Base-by-base conservation (phyloP, 1,140 invertebrate species). In the Argopecten irradians region DNA sequence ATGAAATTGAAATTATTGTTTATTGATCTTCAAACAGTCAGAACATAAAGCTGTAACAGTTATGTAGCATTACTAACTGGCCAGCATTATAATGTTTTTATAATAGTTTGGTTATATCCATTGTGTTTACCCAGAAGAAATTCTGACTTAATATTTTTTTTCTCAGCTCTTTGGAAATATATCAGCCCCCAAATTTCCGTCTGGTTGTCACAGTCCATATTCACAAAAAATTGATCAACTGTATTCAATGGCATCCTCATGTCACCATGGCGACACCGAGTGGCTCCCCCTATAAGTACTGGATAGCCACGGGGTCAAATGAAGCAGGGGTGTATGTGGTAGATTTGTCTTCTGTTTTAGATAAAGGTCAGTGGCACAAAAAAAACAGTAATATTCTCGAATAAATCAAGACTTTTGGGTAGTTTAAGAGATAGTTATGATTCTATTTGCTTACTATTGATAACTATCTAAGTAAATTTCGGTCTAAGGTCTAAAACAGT, bases 231-330 rank as follows among this genome's bases (percentile, higher is more conserved):
- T 93, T 96, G 84, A 96, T 98, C 22, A 96, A 97, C 91, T 96
- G 96, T 85, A 93, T 97, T 0, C 95, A 94, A 1, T 98, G 97
- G 97, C 97, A 98, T 95, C 97, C 97, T 0, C 94, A 96, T 84
- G 96, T 96, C 89, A 97, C 96, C 0, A 95, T 96, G 28, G 96
- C 96, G 85, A 95, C 94, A 28, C 83, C 91, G 16, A 95, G 95
- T 43, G 93, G 95, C 55, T 97, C 97, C 1, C 94, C 95, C 0
- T 96, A 96, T 92, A 94, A 95, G 83, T 96, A 97, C 94, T 97
- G 97, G 93, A 94, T 98, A 39, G 97, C 97, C 2, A 96, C 97
- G 19, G 96, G 96, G 19, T 96, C 96, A 3, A 96, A 96, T 89
- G 96, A 96, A 34, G 93, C 93, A 39, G 92, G 83, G 28, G 95